Base-by-base conservation (phyloP, 2,888 invertebrate genomes). In the Branchipolynoe longqiensis region DNA sequence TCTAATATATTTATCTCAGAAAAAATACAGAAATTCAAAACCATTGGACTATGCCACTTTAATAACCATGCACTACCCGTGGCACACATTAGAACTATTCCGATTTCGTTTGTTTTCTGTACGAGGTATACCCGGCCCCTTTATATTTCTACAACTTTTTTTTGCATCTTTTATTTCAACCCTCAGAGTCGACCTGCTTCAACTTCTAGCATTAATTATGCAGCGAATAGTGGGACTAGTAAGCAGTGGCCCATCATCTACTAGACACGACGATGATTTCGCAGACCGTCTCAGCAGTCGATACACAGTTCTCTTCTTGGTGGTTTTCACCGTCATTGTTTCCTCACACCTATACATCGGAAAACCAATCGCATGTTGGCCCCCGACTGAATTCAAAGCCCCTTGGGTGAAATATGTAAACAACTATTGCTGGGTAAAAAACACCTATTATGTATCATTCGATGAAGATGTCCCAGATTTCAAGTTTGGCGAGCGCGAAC, bases 321-420 rank as follows among this genome's bases (percentile, higher is more conserved):
- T 88, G 6, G 88, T 83, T 0, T 88, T 87, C 58, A 85, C 88
- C 28, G 41, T 85, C 25, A 56, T 88, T 12, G 87, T 88, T 69
- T 84, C 87, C 14, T 59, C 56, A 4, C 73, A 84, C 12, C 59
- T 64, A n/a, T 87, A 87, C 69, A 56, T 87, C 6, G 87, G 87
- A 3, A 85, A 81, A 3, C 87, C 88, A 22, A 88, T 89, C 81
- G 74, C 64, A 40, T 89, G 89, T 82, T 89, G 88, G 88, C 59
- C 38, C 8, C 89, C 89, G 18, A 85, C 82, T 31, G 83, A 89
- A 28, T 88, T 89, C 78, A 86, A 85, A n/a, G 88, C 87, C n/a
- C 78, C 85, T 31, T 85, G 86, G 73, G 85, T 81, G 54, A 85
- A 86, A 40, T 89, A 86, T 74, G 78, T 87, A 28, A 88, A 88